Conservation (phyloP, 2,888 invertebrate genomes). For the Eutolmus rufibarbis region DNA sequence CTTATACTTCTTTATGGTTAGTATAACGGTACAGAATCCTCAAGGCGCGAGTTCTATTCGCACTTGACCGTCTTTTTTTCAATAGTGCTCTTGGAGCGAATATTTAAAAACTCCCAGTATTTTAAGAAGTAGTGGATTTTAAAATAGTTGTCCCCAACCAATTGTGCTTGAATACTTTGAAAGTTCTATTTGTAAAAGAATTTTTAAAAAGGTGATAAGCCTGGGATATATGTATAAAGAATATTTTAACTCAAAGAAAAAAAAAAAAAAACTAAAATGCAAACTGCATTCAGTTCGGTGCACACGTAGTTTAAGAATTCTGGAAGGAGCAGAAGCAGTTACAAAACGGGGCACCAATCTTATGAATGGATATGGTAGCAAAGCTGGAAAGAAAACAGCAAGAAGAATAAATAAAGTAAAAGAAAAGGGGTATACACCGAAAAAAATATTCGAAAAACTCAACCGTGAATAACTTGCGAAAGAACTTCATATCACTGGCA, state of each 20-base stretch:
- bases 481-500: constrained; percentile 39
- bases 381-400: background rate
- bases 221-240: background rate
- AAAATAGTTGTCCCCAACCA: no score
- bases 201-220: background rate
- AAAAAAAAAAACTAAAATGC: background rate
- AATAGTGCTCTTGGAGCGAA: no score
- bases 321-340: background rate
- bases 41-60: no score
- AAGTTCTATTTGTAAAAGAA: no score
- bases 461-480: constrained; percentile 35
- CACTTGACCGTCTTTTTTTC: no score
- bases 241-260: background rate
- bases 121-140: no score
- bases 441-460: constrained; percentile 24
- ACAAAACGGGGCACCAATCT: background rate
- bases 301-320: background rate
- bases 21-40: no score
- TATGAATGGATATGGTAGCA: background rate
- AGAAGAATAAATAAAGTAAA: background rate
- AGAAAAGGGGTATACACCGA: background rate
- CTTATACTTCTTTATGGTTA: no score
- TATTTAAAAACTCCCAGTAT: no score
- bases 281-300: background rate
- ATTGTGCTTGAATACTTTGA: no score